Base-by-base conservation (phyloP, 1,140 invertebrate species). In the Acromyrmex echinatior region DNA sequence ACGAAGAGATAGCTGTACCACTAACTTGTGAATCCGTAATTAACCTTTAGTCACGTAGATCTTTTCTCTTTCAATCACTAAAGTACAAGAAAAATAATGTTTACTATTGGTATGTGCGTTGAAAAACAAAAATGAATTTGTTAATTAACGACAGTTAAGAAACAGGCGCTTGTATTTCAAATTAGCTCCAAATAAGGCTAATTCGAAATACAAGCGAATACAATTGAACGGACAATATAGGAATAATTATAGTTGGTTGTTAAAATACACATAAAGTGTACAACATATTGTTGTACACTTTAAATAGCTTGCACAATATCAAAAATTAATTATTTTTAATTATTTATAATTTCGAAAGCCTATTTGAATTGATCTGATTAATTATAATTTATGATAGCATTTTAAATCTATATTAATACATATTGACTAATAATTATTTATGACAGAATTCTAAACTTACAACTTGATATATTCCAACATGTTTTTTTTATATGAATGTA, bases 1-100 rank as follows among this genome's bases (percentile, higher is more conserved):
- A 25, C 18, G 39, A 76, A 16, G 70, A 63, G 80, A 84, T 63
- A 84, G 80, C 80, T 74, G 80, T 84, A 76, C 56, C 25, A 76
- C 80, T 84, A 56, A 74, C 80, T 84, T 62, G 80, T 45, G 28
- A 74, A 51, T 84, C 25, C 3, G 9, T 62, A 76, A 84, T 84
- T 84, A 74, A 84, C 70, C 80, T 35, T 14, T 39, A 45, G 39
- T 31, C 35, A 39, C 39, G 25, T 25, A 39, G 14, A 62, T 21
- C 80, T 49, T 84, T 84, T 73, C 80, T 62, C 70, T 62, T 53
- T 74, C 14, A 18, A 3, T 63, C 14, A 31, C 3, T 62, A 31
- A 49, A 53, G 12, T 60, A 49, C 3, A 6, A 25, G 14, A 4
- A 84, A 51, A 82, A 45, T 18, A 9, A 2, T 10, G 3, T 14